Conservation (phyloP, 2,797 vertebrate genomes). For the Pseudocheirus occidentalis region DNA sequence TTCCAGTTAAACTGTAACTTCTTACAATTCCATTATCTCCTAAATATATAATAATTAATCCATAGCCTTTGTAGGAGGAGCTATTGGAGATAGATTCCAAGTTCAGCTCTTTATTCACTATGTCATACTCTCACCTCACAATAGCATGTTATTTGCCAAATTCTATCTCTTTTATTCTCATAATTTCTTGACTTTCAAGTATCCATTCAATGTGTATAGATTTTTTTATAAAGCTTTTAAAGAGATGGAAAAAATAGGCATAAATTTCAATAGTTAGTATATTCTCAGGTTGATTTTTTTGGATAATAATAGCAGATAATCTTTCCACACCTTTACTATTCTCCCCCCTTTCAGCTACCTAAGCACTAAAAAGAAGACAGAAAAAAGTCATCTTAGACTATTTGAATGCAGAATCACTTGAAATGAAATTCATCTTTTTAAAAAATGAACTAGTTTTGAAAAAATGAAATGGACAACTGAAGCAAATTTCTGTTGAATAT, state of each 20-base stretch:
- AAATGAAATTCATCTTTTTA: neutral
- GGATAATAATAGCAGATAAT: neutral
- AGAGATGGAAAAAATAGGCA: neutral
- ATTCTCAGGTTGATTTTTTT: neutral
- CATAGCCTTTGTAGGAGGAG: neutral
- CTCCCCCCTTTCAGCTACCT: neutral
- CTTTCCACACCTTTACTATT: neutral
- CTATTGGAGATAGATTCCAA: neutral
- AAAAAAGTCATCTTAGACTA: neutral
- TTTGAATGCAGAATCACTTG: neutral
- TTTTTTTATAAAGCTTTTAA: neutral
- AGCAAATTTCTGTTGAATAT: slow-evolving; percentile 7
- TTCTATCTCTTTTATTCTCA: neutral
- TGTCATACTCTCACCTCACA: neutral
- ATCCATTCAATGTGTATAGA: neutral
- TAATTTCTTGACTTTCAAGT: neutral
- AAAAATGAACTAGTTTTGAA: neutral
- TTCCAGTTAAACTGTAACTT: neutral
- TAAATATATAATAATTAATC: neutral
- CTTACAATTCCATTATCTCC: neutral
- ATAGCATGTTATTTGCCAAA: neutral
- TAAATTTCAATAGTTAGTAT: neutral
- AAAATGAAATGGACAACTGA: slow-evolving; percentile 47
- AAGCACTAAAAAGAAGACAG: neutral
- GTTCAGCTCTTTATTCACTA: neutral